These are phyloP conservation scores for Plagodis pulveraria DNA, from an alignment of 2,888 invertebrate genomes.

Conservation along the genomic window DNA sequence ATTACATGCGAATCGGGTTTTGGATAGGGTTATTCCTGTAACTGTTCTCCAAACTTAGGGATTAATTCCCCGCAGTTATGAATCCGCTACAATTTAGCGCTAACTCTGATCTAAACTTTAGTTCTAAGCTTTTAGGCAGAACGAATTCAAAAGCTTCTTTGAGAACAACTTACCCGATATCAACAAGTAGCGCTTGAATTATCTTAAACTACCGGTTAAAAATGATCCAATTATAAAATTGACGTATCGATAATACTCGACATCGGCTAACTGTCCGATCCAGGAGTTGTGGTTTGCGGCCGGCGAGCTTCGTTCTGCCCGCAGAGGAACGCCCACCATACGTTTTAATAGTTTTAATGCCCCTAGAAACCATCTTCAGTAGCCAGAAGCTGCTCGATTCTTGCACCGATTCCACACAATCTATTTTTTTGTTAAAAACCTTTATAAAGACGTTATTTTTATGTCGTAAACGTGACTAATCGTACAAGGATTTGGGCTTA, in stretches of 20 bases:
- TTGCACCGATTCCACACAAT: slow-evolving; percentile 26
- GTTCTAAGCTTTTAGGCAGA: no score
- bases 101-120: no score
- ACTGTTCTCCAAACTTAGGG: no score
- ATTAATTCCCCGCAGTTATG: no score
- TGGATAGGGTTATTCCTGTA: no score
- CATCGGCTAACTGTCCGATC: slow-evolving; percentile 63
- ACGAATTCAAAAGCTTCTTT: no score
- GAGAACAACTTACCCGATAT: background rate
- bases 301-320: slow-evolving; percentile 67
- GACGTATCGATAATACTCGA: slow-evolving; percentile 55
- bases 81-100: no score
- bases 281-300: slow-evolving; percentile 82
- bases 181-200: slow-evolving; percentile 23
- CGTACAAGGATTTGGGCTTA: slow-evolving; percentile 16
- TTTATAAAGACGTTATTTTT: slow-evolving; percentile 37
- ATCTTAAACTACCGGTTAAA: slow-evolving; percentile 36
- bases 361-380: slow-evolving; percentile 54
- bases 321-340: slow-evolving; percentile 64
- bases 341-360: slow-evolving; percentile 80
- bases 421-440: slow-evolving; percentile 27
- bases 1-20: no score
- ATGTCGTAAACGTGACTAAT: slow-evolving; percentile 30
- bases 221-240: slow-evolving; percentile 58
- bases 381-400: slow-evolving; percentile 33